A percentile compares a stretch with the other conserved stretches of the same genome.
Conservation (phyloP, 2,113 vertebrate species). For the Elanus axillaris region DNA sequence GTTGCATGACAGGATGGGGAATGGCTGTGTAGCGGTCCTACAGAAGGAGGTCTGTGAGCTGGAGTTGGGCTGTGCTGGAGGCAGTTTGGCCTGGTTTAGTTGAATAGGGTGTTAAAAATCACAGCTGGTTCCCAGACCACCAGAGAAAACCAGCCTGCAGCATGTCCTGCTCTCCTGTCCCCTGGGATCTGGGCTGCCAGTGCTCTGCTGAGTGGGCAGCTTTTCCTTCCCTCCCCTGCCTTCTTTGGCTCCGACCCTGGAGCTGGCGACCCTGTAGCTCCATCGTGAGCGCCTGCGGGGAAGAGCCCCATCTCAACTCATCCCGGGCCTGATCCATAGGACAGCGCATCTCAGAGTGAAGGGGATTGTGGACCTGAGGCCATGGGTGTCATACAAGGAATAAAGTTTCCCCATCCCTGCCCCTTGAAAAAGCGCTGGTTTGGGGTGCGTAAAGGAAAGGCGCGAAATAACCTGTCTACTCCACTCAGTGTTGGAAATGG, state of each 20-base stretch:
- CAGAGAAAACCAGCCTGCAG: neutral
- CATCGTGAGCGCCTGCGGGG: fast-evolving
- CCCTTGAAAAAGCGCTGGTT: neutral
- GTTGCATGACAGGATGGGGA: neutral
- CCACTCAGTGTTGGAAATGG: neutral
- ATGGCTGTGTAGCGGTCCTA: neutral
- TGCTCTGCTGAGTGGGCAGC: neutral
- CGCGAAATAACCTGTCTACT: fast-evolving
- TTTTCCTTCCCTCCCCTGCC: neutral
- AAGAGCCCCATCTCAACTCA: neutral
- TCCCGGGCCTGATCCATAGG: neutral
- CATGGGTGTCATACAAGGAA: fast-evolving
- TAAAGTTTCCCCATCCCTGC: neutral
- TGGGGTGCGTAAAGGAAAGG: neutral
- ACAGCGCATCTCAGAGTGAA: fast-evolving
- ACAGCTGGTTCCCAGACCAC: neutral
- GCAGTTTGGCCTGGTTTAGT: neutral
- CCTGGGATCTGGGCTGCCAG: neutral
- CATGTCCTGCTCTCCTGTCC: neutral
- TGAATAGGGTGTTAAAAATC: neutral
- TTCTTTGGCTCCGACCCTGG: fast-evolving
- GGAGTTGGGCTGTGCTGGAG: neutral
- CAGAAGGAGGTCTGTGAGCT: neutral
- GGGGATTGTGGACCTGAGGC: fast-evolving
- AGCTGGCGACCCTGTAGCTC: neutral